Base-by-base conservation (phyloP, 2,888 invertebrate genomes). In the Himalopsyche anomala region DNA sequence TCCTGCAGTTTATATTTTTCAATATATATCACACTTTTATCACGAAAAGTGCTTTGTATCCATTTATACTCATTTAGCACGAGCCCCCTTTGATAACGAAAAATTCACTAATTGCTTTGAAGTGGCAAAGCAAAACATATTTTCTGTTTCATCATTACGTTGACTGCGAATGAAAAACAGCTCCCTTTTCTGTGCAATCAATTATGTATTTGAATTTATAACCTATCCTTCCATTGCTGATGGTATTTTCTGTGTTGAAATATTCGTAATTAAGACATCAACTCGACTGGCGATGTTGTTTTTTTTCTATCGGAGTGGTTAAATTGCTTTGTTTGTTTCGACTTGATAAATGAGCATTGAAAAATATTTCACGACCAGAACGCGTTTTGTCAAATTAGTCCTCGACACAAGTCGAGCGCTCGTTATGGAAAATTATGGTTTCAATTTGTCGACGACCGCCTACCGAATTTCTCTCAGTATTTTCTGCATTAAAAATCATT, bases 361-460 rank as follows among this genome's bases (percentile, higher is more conserved):
- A 82, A 82, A 82, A 38, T 56, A 82, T 82, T 82, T 62, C 62
- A 40, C 38, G 38, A 40, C 36, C 62, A 62, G 82, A 38, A 62
- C 40, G 38, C 82, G 38, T 45, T 62, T 38, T 82, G 62, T 82
- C 82, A 82, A 62, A 82, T 82, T 82, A 82, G 56, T 40, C n/a
- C 62, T 56, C 55, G 82, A 38, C 55, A 51, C 54, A 54, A 38
- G 82, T 38, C 82, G 55, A 36, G 55, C 51, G 82, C 82, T 82
- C 55, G 56, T 82, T 82, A 36, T 38, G 56, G 62, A 55, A 83
- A 83, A 85, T 83, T 83, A 83, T 85, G 83, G 80, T 83, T 85
- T 85, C 85, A 85, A 85, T 85, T 85, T 85, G 82, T 85, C 80
- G 83, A 38, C 74, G 74, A 51, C 83, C 15, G 83, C 83, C 83